phyloP scores from a whole-genome alignment of 1,140 invertebrate genomes.

The Mamestra configurata region DNA sequence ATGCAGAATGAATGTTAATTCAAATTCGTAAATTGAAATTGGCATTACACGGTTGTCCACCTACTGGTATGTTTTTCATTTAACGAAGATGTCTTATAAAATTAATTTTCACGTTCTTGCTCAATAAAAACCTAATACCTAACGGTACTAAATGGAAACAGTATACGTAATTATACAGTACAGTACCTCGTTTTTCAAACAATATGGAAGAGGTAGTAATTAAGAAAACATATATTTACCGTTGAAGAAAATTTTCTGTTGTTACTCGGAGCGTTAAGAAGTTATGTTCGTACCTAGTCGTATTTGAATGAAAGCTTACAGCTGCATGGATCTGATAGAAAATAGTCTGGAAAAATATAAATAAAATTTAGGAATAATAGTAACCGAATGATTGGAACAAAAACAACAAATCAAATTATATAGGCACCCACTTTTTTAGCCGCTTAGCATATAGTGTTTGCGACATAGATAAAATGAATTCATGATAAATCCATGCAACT shows the following conservation, averaged over 20 bases:
- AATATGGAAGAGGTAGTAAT: constrained; percentile 16
- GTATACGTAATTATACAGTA: constrained; percentile 14
- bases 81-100: constrained; percentile 22
- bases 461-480: constrained; percentile 21
- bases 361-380: too few relatives aligned
- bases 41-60: constrained; percentile 30
- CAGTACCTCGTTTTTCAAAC: background rate
- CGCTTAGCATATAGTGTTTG: background rate
- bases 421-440: background rate
- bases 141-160: constrained; percentile 28
- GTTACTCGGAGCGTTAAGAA: background rate
- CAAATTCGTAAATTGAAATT: constrained; percentile 36
- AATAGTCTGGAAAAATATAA: too few relatives aligned
- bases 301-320: constrained; percentile 11
- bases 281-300: background rate
- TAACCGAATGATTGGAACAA: too few relatives aligned
- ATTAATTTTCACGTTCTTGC: constrained; percentile 10
- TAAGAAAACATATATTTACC: constrained; percentile 32
- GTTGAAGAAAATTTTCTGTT: constrained; percentile 11
- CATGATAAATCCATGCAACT: constrained; percentile 35
- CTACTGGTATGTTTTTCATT: constrained; percentile 14
- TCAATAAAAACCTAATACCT: constrained; percentile 25
- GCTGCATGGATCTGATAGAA: background rate
- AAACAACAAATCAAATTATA: background rate
- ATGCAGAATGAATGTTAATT: constrained; percentile 34